Percentiles rank a stretch among this genome's conserved stretches.
Conservation (phyloP, 1,140 invertebrate species). For the Platorchestia sp. region DNA sequence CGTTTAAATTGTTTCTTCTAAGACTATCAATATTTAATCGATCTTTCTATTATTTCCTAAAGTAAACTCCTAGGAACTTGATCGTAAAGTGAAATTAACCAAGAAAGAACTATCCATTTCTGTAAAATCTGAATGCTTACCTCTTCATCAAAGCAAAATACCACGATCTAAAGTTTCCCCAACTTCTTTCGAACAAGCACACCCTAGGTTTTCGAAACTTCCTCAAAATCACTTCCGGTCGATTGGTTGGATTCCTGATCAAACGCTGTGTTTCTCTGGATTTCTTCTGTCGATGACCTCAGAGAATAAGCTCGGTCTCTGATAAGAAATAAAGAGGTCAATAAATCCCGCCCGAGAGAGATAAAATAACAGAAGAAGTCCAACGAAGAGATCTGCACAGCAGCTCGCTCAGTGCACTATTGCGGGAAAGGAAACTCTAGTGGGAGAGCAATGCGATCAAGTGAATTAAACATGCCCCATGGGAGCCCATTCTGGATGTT, state of each 20-base stretch:
- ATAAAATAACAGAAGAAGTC: background rate
- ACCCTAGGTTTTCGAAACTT: background rate
- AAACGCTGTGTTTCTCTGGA: background rate
- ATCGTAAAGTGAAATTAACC: background rate
- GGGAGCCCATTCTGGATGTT: too few relatives aligned
- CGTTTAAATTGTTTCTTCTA: too few relatives aligned
- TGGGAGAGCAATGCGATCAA: background rate
- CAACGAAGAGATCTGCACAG: background rate
- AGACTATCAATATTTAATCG: too few relatives aligned
- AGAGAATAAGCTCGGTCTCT: background rate
- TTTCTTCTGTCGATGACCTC: background rate
- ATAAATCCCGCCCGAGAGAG: background rate
- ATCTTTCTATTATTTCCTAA: background rate
- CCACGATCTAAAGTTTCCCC: background rate
- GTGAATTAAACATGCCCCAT: background rate
- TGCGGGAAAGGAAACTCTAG: background rate
- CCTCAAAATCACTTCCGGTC: background rate
- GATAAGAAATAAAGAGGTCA: background rate
- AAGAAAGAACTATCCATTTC: background rate
- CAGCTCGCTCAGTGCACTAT: too few relatives aligned
- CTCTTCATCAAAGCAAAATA: background rate
- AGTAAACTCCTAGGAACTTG: background rate
- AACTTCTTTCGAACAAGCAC: background rate
- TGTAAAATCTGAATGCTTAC: background rate
- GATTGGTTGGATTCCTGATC: background rate